Evolutionary conservation across 2,888 invertebrate genomes (phyloP).

Genomic region (Tetragonisca angustula): DNA sequence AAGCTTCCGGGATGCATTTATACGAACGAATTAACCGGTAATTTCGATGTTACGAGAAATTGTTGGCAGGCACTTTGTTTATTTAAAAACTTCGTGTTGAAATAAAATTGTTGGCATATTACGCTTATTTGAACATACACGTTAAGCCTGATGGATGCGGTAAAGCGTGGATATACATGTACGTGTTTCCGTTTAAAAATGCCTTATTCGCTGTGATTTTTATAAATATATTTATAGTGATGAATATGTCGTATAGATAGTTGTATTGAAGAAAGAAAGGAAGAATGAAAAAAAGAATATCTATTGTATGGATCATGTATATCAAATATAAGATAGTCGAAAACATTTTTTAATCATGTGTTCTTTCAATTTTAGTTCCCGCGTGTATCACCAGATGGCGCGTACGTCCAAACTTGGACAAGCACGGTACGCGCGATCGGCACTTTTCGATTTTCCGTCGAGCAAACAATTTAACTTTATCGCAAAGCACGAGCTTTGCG

Average conservation of each 20-base stretch:
- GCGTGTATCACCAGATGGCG: constrained; percentile 35
- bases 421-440: neutral
- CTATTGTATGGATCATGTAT: constrained; percentile 3
- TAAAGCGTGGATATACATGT: constrained; percentile 14
- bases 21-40: constrained; percentile 30
- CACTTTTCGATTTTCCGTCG: neutral
- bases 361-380: constrained; percentile 3
- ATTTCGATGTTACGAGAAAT: constrained; percentile 34
- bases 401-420: neutral
- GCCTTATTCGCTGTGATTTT: constrained; percentile 60
- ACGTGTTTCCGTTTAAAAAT: constrained; percentile 46
- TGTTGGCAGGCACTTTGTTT: constrained; percentile 44
- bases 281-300: neutral
- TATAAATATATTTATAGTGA: constrained; percentile 50
- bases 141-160: constrained; percentile 23
- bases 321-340: constrained; percentile 11
- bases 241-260: constrained; percentile 15
- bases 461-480: constrained; percentile 37
- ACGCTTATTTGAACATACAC: constrained; percentile 48
- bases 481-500: neutral
- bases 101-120: constrained; percentile 49
- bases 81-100: constrained; percentile 42
- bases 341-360: neutral
- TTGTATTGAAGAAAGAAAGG: constrained; percentile 3
- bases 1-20: constrained; percentile 36